Evolutionary conservation across 1,140 invertebrate genomes (phyloP), one percentile per base, ranked within the genome.

Genomic region (Dermatophagoides farinae): DNA sequence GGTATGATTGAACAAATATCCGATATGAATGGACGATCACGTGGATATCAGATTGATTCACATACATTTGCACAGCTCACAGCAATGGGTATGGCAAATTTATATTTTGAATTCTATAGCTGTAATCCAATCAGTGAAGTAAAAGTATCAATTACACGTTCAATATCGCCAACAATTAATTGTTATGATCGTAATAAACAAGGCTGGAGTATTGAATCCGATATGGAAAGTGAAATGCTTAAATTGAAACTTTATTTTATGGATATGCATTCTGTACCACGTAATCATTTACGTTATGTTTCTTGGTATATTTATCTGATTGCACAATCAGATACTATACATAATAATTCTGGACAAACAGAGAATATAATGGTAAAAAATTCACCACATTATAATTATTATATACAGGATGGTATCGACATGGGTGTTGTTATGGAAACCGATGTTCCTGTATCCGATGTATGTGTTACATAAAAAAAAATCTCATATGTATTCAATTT

Each of bases 361-460:
- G 65, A 66, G 20, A 60, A 64, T 12, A 76, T 81, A 23, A 77
- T 78, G 39, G 73, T 85, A 1, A 77, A 82, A 0, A 82, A 83
- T 20, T 80, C 81, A 0, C 85, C 85, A 6, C 86, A 84, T 69
- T 80, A 80, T 65, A 82, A 85, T 63, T 90, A 88, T 69, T 90
- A 88, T 69, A 80, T 84, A 8, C 85, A 88, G 68, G 85, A 88
- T 58, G 80, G 78, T 25, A 77, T 78, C 0, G 85, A 88, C 68
- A 85, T 88, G 67, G 84, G 84, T 1, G 80, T 85, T 44, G 83
- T 86, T 67, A 86, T 87, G 82, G 84, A 86, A 67, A 85, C 84
- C 1, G 80, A 83, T 64, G 76, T 89, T 2, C 77, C 80, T 1
- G 80, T 86, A 11, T 82, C 82, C 70, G 82, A 86, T 71, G 82